These are phyloP conservation scores for Lepilemur septentrionalis DNA, from an alignment of 2,797 vertebrate genomes.

Conservation along the genomic window DNA sequence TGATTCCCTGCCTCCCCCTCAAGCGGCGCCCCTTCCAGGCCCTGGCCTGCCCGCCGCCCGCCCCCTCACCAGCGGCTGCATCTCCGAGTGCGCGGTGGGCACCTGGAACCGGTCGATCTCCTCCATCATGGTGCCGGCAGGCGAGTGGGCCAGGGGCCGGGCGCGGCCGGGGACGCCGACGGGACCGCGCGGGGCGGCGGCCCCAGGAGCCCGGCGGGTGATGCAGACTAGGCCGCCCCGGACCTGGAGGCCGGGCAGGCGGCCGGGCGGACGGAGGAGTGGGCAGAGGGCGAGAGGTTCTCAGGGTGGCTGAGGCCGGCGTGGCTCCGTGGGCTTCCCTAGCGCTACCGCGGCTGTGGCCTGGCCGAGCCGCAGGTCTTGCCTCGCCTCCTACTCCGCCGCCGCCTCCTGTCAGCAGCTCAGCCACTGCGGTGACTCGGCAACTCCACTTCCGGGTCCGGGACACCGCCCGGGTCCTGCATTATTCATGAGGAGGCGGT, in stretches of 20 bases:
- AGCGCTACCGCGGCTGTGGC: slow-evolving; percentile 50
- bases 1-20: slow-evolving; percentile 40
- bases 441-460: slow-evolving; percentile 91
- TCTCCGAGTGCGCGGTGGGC: slow-evolving; percentile 95
- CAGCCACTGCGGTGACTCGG: slow-evolving; percentile 92
- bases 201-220: slow-evolving; percentile 68
- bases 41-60: slow-evolving; percentile 50
- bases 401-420: slow-evolving; percentile 86
- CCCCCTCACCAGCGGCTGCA: slow-evolving; percentile 94
- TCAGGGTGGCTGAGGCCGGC: slow-evolving; percentile 23
- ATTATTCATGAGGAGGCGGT: slow-evolving; percentile 73
- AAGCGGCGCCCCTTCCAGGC: slow-evolving; percentile 32
- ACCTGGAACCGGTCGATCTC: slow-evolving; percentile 98
- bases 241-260: slow-evolving; percentile 13
- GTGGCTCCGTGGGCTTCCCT: slow-evolving; percentile 42
- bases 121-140: slow-evolving; percentile 93
- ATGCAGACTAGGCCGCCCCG: slow-evolving; percentile 69
- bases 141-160: slow-evolving; percentile 56
- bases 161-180: slow-evolving; percentile 67
- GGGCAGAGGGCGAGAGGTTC: background rate
- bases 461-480: slow-evolving; percentile 66
- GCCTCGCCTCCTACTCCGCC: slow-evolving; percentile 69
- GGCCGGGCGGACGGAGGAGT: background rate
- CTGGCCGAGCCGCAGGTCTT: slow-evolving; percentile 57
- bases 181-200: slow-evolving; percentile 64